Evolutionary conservation across 2,797 vertebrate genomes (phyloP).

Genomic region (Carduelis carduelis): DNA sequence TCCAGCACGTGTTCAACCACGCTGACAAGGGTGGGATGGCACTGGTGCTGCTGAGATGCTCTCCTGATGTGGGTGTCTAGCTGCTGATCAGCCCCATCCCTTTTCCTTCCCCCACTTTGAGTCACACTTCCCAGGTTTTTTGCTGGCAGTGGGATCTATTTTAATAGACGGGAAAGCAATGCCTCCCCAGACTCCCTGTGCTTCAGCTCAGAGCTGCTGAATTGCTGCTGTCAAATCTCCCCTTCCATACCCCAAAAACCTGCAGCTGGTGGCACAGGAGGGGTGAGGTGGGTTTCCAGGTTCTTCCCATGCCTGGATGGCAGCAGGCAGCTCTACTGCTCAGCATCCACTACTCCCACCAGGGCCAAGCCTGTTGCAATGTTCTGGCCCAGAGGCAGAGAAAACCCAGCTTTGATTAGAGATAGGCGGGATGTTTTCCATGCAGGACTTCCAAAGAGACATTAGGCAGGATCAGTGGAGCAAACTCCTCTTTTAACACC

Average conservation of each 20-base stretch:
- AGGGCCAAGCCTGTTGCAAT: background rate
- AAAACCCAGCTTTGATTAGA: background rate
- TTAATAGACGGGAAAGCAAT: background rate
- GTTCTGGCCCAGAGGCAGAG: background rate
- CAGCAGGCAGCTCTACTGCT: background rate
- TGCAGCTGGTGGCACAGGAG: background rate
- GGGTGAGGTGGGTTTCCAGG: background rate
- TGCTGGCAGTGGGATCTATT: background rate
- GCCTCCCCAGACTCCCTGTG: background rate
- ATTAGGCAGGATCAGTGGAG: background rate
- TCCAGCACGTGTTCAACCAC: constrained; percentile 19
- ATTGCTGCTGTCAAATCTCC: background rate
- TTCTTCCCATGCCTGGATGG: background rate
- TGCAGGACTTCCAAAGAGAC: background rate
- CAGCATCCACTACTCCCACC: background rate
- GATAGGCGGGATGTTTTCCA: background rate
- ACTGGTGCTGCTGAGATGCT: background rate
- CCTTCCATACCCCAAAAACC: background rate
- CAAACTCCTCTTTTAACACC: background rate
- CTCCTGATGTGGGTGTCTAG: constrained; percentile 47
- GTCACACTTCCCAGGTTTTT: constrained; percentile 6
- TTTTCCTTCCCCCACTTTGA: constrained; percentile 44
- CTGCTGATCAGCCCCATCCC: background rate
- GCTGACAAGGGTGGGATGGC: background rate
- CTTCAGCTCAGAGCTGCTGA: background rate